A percentile compares a stretch with the other conserved stretches of the same genome.
Evolutionary conservation across 2,113 vertebrate species (phyloP).

Genomic region (Scortum barcoo): DNA sequence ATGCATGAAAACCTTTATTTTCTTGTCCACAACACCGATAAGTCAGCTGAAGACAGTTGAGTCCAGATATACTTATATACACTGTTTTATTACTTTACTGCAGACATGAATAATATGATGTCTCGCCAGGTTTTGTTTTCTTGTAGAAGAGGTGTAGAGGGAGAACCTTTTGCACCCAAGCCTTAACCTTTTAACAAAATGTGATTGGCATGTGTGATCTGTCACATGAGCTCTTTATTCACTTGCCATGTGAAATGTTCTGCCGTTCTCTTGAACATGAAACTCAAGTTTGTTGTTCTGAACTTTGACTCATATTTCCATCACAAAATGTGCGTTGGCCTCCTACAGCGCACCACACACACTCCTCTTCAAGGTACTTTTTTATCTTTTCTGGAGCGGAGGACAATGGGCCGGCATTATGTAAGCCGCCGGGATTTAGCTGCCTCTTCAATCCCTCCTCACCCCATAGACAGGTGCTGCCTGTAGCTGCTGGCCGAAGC

Average conservation of each 20-base stretch:
- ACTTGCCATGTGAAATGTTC: background rate
- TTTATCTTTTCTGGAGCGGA: slow-evolving; percentile 44
- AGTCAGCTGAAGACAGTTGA: background rate
- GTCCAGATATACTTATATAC: background rate
- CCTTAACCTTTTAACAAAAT: background rate
- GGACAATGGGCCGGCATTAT: slow-evolving; percentile 51
- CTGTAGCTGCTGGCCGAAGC: slow-evolving; percentile 18
- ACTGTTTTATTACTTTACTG: background rate
- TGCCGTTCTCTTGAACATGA: too few species aligned
- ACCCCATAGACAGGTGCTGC: slow-evolving; percentile 72
- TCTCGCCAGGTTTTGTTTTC: background rate
- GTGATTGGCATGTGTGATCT: background rate
- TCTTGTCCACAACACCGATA: background rate
- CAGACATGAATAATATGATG: too few species aligned
- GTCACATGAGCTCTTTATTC: background rate
- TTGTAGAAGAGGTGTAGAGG: background rate
- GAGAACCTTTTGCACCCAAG: background rate
- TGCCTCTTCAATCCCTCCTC: slow-evolving; percentile 55
- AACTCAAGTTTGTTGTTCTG: too few species aligned
- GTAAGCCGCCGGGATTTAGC: slow-evolving; percentile 28
- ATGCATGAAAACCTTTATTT: background rate
- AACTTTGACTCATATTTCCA: background rate
- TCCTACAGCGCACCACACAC: background rate
- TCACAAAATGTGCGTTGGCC: background rate
- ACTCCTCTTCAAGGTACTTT: slow-evolving; percentile 24